Evolutionary conservation across 2,888 invertebrate species (phyloP).

Genomic region (Nebria brevicollis): DNA sequence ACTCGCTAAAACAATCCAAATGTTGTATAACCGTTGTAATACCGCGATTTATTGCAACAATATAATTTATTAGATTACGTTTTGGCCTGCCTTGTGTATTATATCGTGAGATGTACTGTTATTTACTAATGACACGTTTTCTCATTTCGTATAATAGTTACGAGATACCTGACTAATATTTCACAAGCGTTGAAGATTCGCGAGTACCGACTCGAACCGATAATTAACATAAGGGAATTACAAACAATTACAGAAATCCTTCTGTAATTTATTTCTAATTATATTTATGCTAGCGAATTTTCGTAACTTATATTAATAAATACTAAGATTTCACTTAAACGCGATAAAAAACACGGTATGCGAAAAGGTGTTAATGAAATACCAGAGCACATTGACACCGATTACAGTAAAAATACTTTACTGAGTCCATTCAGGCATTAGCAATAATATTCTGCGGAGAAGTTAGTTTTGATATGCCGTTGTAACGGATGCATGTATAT

Average conservation of each 20-base stretch:
- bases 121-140: background rate
- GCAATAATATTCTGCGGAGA: background rate
- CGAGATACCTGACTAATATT: background rate
- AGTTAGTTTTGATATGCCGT: background rate
- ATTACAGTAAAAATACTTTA: background rate
- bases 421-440: background rate
- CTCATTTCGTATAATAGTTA: background rate
- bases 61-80: slow-evolving; percentile 1
- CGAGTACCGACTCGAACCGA: background rate
- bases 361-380: background rate
- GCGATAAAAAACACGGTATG: background rate
- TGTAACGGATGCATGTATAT: background rate
- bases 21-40: background rate
- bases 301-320: background rate
- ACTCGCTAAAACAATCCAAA: no score
- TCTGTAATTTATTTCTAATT: background rate
- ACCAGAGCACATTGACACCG: slow-evolving; percentile 1
- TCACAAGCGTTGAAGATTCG: background rate
- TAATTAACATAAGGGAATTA: background rate
- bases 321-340: background rate
- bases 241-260: background rate
- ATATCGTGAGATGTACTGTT: slow-evolving; percentile 1
- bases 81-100: background rate
- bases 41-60: background rate
- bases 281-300: no score